These are phyloP conservation scores for Casuarius casuarius DNA, from an alignment of 2,113 vertebrate species.

Conservation along the genomic window DNA sequence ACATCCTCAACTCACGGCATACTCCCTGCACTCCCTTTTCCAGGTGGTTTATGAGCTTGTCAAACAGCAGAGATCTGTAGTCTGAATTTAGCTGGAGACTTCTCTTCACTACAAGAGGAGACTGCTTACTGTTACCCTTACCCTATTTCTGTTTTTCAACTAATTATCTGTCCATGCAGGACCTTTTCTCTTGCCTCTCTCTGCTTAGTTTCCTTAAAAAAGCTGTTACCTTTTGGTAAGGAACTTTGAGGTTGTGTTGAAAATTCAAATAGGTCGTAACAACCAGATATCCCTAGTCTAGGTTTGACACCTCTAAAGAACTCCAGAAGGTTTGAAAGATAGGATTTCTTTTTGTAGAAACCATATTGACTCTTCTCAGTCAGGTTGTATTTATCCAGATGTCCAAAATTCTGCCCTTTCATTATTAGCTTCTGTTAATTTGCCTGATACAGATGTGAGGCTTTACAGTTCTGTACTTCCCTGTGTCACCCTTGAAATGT, in stretches of 20 bases:
- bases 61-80: not conserved
- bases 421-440: not conserved
- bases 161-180: not conserved
- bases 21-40: not conserved
- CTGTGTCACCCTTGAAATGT: not conserved
- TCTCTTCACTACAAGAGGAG: not conserved
- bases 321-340: not conserved
- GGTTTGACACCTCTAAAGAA: not conserved
- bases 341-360: not conserved
- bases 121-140: not conserved
- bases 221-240: not conserved
- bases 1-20: not conserved
- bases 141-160: not conserved
- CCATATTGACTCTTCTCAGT: not conserved
- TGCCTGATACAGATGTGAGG: not conserved
- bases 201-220: not conserved
- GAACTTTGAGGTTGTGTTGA: not conserved
- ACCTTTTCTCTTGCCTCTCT: not conserved
- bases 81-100: not conserved
- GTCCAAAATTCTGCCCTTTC: not conserved
- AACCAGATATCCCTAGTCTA: not conserved
- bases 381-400: not conserved
- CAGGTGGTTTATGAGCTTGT: not conserved
- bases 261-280: not conserved
- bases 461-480: not conserved